phyloP scores from a whole-genome alignment of 2,113 vertebrate species.

The Cromileptes altivelis region DNA sequence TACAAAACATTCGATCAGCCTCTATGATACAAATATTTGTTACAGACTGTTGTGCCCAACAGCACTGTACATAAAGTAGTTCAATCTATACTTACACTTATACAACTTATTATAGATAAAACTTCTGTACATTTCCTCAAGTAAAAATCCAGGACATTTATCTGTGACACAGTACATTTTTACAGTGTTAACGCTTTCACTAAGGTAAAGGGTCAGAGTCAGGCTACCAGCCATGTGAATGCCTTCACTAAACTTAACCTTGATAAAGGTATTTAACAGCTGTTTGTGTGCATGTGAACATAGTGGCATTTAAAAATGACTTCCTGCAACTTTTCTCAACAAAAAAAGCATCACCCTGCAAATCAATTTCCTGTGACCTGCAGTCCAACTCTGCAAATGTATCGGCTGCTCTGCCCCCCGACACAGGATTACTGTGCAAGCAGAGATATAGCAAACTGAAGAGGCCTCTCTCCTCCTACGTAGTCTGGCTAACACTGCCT shows the following conservation, averaged over 20 bases:
- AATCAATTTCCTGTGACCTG: conserved; percentile 7
- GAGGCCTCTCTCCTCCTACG: conserved; percentile 34
- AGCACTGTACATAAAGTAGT: no score
- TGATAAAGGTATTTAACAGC: neutral
- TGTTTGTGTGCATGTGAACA: neutral
- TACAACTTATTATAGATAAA: neutral
- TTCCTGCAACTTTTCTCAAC: neutral
- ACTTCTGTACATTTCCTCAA: neutral
- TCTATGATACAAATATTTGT: neutral
- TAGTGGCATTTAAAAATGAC: neutral
- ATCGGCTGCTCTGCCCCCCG: neutral
- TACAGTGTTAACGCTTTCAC: neutral
- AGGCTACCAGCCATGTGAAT: neutral
- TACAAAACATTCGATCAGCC: neutral
- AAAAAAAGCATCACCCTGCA: neutral
- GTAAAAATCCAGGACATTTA: neutral
- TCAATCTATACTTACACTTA: neutral
- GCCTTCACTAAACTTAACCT: neutral
- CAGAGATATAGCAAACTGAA: neutral
- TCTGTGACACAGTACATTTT: neutral
- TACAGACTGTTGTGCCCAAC: neutral
- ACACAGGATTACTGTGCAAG: neutral
- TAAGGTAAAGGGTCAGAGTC: neutral
- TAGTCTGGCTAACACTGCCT: conserved; percentile 18
- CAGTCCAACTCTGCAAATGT: conserved; percentile 3